These are phyloP conservation scores for Cheilosia grossa DNA, from an alignment of 2,888 invertebrate genomes.

Conservation along the genomic window DNA sequence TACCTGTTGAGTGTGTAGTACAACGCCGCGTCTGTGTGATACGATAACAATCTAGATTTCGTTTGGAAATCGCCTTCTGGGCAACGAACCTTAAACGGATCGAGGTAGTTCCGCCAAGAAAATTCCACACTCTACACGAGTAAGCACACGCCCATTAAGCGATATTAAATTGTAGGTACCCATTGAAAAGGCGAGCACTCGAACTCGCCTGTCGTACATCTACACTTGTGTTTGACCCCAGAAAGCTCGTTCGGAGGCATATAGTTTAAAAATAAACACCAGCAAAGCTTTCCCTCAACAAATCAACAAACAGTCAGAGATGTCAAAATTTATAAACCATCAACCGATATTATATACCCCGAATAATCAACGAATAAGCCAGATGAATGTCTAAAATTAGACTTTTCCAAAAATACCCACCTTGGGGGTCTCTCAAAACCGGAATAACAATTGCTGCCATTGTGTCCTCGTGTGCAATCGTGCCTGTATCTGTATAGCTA, in stretches of 20 bases:
- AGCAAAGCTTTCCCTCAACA: constrained; percentile 7
- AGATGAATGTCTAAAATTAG: constrained; percentile 20
- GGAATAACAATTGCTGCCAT: constrained; percentile 42
- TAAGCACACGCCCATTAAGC: too few relatives aligned
- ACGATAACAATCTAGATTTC: too few relatives aligned
- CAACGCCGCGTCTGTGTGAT: too few relatives aligned
- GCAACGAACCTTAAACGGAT: constrained; percentile 5
- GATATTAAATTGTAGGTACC: neutral
- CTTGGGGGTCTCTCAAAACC: constrained; percentile 2
- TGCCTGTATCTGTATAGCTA: neutral
- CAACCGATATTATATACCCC: neutral
- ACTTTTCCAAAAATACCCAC: constrained; percentile 30
- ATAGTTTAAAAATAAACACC: constrained; percentile 21
- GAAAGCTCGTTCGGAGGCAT: constrained; percentile 1
- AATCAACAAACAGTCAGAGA: constrained; percentile 24
- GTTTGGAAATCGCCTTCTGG: neutral
- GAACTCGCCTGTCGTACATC: neutral
- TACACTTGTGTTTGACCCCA: too few relatives aligned
- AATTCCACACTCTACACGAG: neutral
- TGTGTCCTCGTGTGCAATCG: neutral
- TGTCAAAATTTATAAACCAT: constrained; percentile 40
- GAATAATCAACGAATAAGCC: neutral
- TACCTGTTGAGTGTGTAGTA: too few relatives aligned
- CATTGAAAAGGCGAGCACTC: neutral
- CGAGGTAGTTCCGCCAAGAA: constrained; percentile 5